Base-by-base conservation (phyloP, 2,888 invertebrate species). In the Eristalis tenax region DNA sequence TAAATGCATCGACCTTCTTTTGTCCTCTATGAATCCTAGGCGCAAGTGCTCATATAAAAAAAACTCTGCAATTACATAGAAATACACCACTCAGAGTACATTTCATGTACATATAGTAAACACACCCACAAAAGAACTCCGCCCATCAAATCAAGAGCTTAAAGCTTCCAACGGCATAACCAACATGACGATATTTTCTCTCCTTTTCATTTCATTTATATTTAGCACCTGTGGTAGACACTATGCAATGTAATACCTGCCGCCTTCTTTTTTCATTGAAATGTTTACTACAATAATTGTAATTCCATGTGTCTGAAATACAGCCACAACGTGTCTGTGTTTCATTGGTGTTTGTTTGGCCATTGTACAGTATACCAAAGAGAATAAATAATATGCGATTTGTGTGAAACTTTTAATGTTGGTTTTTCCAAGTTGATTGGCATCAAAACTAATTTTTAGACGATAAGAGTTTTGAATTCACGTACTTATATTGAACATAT, bases 71-170 rank as follows among this genome's bases (percentile, higher is more conserved):
- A 61, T 69, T 26, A 74, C 61, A 69, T 69, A 57, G 65, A 64
- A 65, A 59, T 59, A 76, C 63, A 69, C 63, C 40, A 80, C 40
- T n/a, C 26, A 22, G 22, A 22, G 50, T 38, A 69, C 26, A 26
- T 64, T 22, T 35, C 56, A 75, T 75, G 56, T 50, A 63, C 61
- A 80, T 64, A 32, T 57, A 32, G 35, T 38, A 26, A 65, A 71
- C 76, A 82, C 76, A 74, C 59, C 65, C 77, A 68, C 68, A 75
- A 69, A 13, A 50, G 69, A 73, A 65, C 82, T 86, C 85, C 85
- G 85, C 85, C 85, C 77, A 82, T 61, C 50, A 59, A 77, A 82
- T 86, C 77, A 74, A 74, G 71, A 86, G 85, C 85, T 82, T 74
- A 56, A 82, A 86, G 85, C 85, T 86, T 69, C n/a, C 43, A 23